Evolutionary conservation across 2,113 vertebrate genomes (phyloP).

Genomic region (Neogale vison): DNA sequence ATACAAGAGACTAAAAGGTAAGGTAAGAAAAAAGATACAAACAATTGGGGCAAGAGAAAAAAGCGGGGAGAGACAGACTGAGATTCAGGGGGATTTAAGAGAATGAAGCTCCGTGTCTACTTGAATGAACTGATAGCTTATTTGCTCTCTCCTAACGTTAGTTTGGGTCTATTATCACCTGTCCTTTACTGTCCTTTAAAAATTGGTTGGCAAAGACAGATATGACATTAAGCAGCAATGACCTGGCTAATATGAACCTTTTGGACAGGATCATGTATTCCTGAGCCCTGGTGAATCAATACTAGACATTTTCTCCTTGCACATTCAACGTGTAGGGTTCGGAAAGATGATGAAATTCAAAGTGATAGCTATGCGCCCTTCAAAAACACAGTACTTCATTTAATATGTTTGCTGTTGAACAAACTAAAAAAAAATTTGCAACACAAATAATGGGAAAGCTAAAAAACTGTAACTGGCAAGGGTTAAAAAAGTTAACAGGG

Average conservation of each 20-base stretch:
- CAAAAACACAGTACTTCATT: background rate
- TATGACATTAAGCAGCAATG: background rate
- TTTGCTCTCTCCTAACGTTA: background rate
- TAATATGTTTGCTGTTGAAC: background rate
- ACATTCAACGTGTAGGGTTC: background rate
- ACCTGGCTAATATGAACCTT: background rate
- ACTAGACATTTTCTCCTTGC: background rate
- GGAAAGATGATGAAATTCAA: background rate
- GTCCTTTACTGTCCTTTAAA: background rate
- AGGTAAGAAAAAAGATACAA: background rate
- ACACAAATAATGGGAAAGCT: background rate
- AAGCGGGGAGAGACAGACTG: background rate
- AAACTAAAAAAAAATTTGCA: background rate
- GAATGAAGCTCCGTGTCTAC: background rate
- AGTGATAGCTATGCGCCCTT: background rate
- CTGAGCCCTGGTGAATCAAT: background rate
- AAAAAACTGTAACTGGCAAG: background rate
- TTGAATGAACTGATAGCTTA: background rate
- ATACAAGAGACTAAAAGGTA: background rate
- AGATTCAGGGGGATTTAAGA: no score
- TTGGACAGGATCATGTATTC: background rate
- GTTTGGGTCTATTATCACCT: background rate
- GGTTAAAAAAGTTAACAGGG: slow-evolving; percentile 58
- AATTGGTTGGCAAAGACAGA: background rate
- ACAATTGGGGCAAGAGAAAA: rapidly evolving